Base-by-base conservation (phyloP, 2,797 vertebrate species). In the Cossypha niveicapilla region DNA sequence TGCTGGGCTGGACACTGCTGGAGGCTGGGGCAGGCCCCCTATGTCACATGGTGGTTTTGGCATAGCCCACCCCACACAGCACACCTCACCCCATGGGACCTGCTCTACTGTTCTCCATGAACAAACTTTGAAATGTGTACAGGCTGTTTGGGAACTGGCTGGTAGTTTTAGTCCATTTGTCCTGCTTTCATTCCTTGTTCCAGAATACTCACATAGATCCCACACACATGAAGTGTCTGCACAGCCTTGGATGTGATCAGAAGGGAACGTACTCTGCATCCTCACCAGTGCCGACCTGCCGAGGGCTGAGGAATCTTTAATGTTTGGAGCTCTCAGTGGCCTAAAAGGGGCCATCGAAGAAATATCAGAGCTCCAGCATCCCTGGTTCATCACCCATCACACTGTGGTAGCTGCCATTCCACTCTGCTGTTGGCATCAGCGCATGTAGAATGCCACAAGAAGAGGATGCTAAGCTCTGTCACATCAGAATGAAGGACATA, bases 161-260 rank as follows among this genome's bases (percentile, higher is more conserved):
- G 73, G 32, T 30, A 45, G 34, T 47, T 61, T 93, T 79, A 85
- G 66, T 35, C 48, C 32, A 18, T 62, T 81, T 11, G 18, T 78
- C 71, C 83, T 84, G 76, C 65, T 85, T 82, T 77, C 86, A 72
- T 84, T 93, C 86, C 56, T 66, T 66, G 30, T 74, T 78, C 66
- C 72, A 54, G 63, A 53, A 79, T 60, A 65, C 70, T 81, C 42
- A 22, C 41, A 47, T 48, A 67, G 37, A 81, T 95, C 93, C 66
- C 89, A 86, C 70, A 72, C 73, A 91, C 34, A n/a, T 47, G 79
- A 93, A 86, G 74, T 60, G 67, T 41, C 75, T 80, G 75, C 79
- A 57, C 34, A 83, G 61, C 80, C 86, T 90, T 47, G 3, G 3
- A 61, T 88, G 60, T 7, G 18, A 80, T 76, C 76, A n/a, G 45